Conservation (phyloP, 2,888 invertebrate genomes). For the Drosophila silvestris region DNA sequence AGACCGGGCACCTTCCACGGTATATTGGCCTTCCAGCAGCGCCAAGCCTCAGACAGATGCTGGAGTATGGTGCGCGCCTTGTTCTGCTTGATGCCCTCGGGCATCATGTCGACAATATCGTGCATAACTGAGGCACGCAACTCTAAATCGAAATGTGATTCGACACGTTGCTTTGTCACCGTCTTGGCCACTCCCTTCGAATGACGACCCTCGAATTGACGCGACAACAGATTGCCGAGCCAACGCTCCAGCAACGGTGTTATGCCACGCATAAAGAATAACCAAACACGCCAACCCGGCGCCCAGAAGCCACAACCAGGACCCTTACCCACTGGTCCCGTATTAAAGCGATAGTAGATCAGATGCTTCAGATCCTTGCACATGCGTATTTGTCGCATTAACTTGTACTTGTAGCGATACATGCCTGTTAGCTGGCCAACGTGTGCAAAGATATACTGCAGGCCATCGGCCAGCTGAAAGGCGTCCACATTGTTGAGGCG, state of each 20-base stretch:
- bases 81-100: slow-evolving; percentile 99
- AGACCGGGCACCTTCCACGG: slow-evolving; percentile 99
- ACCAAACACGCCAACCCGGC: slow-evolving; percentile 99
- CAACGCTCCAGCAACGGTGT: slow-evolving; percentile 98
- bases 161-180: slow-evolving; percentile 99
- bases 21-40: slow-evolving; percentile 99
- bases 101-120: slow-evolving; percentile 99
- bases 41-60: slow-evolving; percentile 99
- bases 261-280: slow-evolving; percentile 99
- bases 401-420: slow-evolving; percentile 99
- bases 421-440: slow-evolving; percentile 99
- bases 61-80: slow-evolving; percentile 99
- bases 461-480: slow-evolving; percentile 98
- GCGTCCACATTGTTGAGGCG: slow-evolving; percentile 99
- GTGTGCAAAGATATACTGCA: slow-evolving; percentile 99
- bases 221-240: slow-evolving; percentile 99
- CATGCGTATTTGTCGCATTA: slow-evolving; percentile 99
- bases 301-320: slow-evolving; percentile 99
- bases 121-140: slow-evolving; percentile 98
- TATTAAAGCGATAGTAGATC: slow-evolving; percentile 99
- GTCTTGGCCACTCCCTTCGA: slow-evolving; percentile 99
- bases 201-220: slow-evolving; percentile 99
- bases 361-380: slow-evolving; percentile 99
- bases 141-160: slow-evolving; percentile 99
- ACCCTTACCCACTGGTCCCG: slow-evolving; percentile 99